Conservation (phyloP, 2,113 vertebrate species). For the Crypturellus undulatus region DNA sequence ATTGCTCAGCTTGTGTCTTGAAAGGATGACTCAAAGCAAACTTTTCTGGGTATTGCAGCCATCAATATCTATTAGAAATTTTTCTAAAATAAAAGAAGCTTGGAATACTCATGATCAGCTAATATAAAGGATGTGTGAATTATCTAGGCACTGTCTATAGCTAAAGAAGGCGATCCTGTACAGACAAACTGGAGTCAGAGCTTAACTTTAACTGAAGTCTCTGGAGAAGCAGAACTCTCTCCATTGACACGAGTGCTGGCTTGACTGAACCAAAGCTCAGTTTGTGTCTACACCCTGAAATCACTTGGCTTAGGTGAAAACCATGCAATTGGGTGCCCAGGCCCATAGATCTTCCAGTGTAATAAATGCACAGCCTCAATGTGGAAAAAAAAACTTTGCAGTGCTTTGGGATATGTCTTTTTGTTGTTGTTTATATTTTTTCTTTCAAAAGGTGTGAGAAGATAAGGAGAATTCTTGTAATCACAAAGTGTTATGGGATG, state of each 20-base stretch:
- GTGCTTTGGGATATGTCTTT: background rate
- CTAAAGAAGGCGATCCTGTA: background rate
- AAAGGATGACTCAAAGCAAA: background rate
- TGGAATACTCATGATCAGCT: background rate
- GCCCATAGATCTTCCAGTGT: background rate
- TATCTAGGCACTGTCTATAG: background rate
- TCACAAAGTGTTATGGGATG: background rate
- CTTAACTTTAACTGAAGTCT: background rate
- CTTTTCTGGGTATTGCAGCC: background rate
- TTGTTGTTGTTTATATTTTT: background rate
- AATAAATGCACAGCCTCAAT: background rate
- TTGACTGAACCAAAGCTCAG: background rate
- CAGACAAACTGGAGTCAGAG: background rate
- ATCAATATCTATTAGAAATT: background rate
- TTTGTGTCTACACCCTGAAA: background rate
- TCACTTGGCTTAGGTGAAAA: background rate
- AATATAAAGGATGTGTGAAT: background rate
- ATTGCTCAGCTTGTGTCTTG: background rate
- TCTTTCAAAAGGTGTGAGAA: background rate
- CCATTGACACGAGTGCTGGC: background rate
- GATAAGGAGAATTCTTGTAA: background rate
- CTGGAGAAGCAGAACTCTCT: background rate
- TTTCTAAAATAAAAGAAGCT: background rate
- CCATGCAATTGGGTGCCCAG: background rate
- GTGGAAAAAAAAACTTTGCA: background rate